These are phyloP conservation scores for Mola mola DNA, from an alignment of 2,113 vertebrate species.

Conservation along the genomic window DNA sequence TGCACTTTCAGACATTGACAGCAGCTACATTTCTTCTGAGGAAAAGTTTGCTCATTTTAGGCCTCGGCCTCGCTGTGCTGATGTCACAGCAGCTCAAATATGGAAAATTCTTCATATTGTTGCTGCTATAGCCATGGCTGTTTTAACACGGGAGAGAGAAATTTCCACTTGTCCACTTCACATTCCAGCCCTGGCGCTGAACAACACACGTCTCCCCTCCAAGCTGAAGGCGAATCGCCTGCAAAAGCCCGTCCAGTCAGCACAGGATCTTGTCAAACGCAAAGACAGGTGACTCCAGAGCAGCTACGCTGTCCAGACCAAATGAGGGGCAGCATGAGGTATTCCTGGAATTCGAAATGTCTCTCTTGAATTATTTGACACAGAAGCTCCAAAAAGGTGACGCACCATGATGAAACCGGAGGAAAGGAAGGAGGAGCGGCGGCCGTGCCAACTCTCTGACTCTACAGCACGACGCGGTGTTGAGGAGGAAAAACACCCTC, in stretches of 20 bases:
- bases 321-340: conserved; percentile 44
- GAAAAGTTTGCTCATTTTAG: conserved; percentile 31
- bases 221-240: conserved; percentile 33
- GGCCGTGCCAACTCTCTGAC: conserved; percentile 23
- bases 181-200: conserved; percentile 67
- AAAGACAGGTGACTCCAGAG: conserved; percentile 33
- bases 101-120: conserved; percentile 74
- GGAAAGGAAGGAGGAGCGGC: conserved; percentile 1
- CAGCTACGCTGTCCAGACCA: conserved; percentile 12
- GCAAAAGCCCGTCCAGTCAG: conserved; percentile 13
- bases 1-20: background rate
- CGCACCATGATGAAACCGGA: conserved; percentile 16
- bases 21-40: conserved; percentile 11
- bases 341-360: conserved; percentile 64
- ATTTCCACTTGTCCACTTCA: conserved; percentile 75
- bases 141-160: conserved; percentile 76
- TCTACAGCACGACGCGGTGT: conserved; percentile 6
- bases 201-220: conserved; percentile 51
- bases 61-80: conserved; percentile 25
- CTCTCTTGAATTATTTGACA: conserved; percentile 55
- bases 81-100: conserved; percentile 58
- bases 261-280: conserved; percentile 23
- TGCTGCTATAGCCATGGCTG: conserved; percentile 53
- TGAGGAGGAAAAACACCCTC: conserved; percentile 23
- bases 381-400: conserved; percentile 64